Base-by-base conservation (phyloP, 2,888 invertebrate species). In the Tolmerus cingulatus region DNA sequence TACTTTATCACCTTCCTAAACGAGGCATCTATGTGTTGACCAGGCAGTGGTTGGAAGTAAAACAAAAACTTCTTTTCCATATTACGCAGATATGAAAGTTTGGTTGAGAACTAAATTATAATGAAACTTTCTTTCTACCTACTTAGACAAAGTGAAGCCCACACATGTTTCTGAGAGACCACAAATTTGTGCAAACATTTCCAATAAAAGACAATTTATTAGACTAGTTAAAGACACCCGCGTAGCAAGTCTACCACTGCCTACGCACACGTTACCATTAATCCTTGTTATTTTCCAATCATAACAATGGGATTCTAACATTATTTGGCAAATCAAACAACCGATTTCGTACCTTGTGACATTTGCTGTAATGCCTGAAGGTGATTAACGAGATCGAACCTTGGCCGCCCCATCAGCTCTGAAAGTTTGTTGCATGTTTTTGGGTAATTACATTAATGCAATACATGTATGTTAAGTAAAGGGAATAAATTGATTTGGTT, bases 331-430 rank as follows among this genome's bases (percentile, higher is more conserved):
- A 78, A 43, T 43, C 78, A 23, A n/a, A 78, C 43, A 43, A 14
- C 43, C 14, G 37, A 78, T 43, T 43, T 78, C 27, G 43, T 43
- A 19, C 78, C 40, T 78, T 23, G 46, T 78, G n/a, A 78, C 78
- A 78, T 78, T 77, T 34, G 43, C 78, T 78, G 23, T 78, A 46
- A 78, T 78, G 78, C 43, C 23, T 19, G 78, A 78, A 78, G 78
- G 78, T 78, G 40, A 34, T 78, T 78, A 46, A 78, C 78, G n/a
- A 9, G 12, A 23, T 19, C 23, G 40, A 43, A 9, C 78, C 23
- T 78, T 78, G 40, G 78, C 23, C 78, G 27, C 78, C 23, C 40
- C 23, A 23, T 19, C 14, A 8, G 14, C 5, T 14, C 23, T 12
- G 19, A 43, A 19, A n/a, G 16, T 23, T 30, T 5, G 34, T 78